Evolutionary conservation across 2,113 vertebrate genomes (phyloP).

Genomic region (Saccopteryx leptura): DNA sequence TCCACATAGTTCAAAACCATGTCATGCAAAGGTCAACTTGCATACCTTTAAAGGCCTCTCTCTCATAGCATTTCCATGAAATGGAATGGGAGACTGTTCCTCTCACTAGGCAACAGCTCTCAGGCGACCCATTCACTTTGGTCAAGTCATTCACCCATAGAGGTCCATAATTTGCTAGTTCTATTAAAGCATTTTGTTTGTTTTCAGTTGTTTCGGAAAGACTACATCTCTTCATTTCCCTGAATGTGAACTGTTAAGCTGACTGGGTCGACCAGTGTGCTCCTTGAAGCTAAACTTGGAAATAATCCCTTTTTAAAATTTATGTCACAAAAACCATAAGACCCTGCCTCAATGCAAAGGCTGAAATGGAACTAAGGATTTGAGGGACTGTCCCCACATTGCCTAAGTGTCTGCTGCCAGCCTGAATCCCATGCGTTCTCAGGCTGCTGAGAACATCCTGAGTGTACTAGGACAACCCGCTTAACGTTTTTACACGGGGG

Average conservation of each 20-base stretch:
- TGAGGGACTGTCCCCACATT: conserved; percentile 54
- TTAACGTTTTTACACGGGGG: conserved; percentile 31
- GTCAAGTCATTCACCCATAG: background rate
- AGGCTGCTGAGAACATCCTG: conserved; percentile 41
- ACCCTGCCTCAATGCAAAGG: conserved; percentile 43
- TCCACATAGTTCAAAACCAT: background rate
- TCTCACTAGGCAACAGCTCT: background rate
- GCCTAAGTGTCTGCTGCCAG: conserved; percentile 33
- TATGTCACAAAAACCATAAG: conserved; percentile 64
- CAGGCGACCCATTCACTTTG: background rate
- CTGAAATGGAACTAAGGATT: conserved; percentile 72
- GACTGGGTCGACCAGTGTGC: conserved; percentile 49
- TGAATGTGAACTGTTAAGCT: conserved; percentile 58
- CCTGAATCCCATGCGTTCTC: background rate
- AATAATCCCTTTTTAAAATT: conserved; percentile 80
- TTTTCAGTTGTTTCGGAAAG: conserved; percentile 45
- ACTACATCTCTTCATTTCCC: conserved; percentile 67
- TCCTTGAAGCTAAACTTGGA: conserved; percentile 78
- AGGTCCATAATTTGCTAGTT: conserved; percentile 43
- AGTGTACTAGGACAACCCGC: background rate
- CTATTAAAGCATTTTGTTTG: conserved; percentile 55
- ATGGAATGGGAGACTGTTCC: background rate
- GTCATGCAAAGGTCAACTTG: background rate
- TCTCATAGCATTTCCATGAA: background rate
- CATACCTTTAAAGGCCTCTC: background rate